A percentile compares a stretch with the other conserved stretches of the same genome.
Conservation (phyloP, 1,140 invertebrate species). For the Drosophila parabipectinata region DNA sequence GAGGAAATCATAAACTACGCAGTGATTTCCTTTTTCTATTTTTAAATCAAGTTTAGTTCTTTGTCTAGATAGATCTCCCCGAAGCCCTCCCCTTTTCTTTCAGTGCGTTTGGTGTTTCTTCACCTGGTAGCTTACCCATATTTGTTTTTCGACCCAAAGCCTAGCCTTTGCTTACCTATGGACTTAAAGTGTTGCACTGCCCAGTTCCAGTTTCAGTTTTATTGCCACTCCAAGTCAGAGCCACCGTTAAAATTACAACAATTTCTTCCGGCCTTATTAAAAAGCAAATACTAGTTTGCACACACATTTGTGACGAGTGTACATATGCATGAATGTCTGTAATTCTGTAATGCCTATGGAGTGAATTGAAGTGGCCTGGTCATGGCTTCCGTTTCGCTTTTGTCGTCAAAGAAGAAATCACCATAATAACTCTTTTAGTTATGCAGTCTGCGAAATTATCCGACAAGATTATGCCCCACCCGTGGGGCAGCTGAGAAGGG, state of each 20-base stretch:
- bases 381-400: conserved; percentile 48
- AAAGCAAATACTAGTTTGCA: conserved; percentile 36
- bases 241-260: conserved; percentile 34
- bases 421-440: conserved; percentile 58
- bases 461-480: conserved; percentile 10
- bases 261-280: conserved; percentile 70
- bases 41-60: too few relatives aligned
- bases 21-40: too few relatives aligned
- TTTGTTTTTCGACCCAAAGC: background rate
- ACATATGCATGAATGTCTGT: background rate
- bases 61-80: background rate
- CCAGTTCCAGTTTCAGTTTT: conserved; percentile 30
- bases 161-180: conserved; percentile 5
- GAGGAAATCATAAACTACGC: background rate
- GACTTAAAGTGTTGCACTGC: conserved; percentile 7
- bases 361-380: conserved; percentile 28
- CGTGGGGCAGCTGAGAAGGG: background rate
- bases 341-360: conserved; percentile 58
- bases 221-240: conserved; percentile 26
- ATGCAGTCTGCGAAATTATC: conserved; percentile 50
- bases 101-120: background rate
- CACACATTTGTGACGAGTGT: conserved; percentile 26
- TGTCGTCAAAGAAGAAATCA: conserved; percentile 36
- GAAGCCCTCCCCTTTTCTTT: background rate
- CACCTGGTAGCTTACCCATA: background rate